Evolutionary conservation across 2,797 vertebrate species (phyloP), one percentile per base, ranked within the genome.

Genomic region (Cryptoblepharus egeriae): DNA sequence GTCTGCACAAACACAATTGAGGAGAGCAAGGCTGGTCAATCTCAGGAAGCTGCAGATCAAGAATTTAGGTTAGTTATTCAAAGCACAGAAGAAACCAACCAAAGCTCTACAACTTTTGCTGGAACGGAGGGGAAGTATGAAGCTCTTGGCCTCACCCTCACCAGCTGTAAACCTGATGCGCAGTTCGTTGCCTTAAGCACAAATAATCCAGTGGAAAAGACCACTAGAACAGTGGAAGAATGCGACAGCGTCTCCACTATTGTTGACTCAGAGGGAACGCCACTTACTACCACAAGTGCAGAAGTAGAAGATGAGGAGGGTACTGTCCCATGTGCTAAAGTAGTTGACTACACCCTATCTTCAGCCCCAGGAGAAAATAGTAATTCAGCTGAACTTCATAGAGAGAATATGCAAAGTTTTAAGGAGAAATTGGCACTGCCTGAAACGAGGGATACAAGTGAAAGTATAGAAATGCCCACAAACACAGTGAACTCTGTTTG

Each of bases 1-100:
- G 79, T 93, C 37, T 92, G 93, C 77, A 91, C 94, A 75, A 92
- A 93, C 87, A 90, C 87, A 0, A 71, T 88, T 64, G 90, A 91
- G 0, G 94, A 95, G n/a, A 91, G 85, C 82, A 90, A 80, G 69
- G 72, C 85, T 5, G 35, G 85, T 24, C 85, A 78, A 1, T 42
- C 77, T 2, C 85, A 88, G 80, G 88, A 79, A 32, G 5, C 76
- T 39, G 80, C 68, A 80, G 83, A 45, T 0, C 87, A 90, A 32
- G 89, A 87, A 5, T 81, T 35, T 60, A 87, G 11, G 3, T 86
- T 80, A 52, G 55, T 79, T 9, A 18, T 86, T 67, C 70, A 84
- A 80, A 64, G 32, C 13, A 6, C 85, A 2, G 84, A 89, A 58
- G 81, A 73, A 83, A 83, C 82, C 16, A 83, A 5, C 39, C 80